Evolutionary conservation across 2,113 vertebrate genomes (phyloP).

Genomic region (Pongo abelii): DNA sequence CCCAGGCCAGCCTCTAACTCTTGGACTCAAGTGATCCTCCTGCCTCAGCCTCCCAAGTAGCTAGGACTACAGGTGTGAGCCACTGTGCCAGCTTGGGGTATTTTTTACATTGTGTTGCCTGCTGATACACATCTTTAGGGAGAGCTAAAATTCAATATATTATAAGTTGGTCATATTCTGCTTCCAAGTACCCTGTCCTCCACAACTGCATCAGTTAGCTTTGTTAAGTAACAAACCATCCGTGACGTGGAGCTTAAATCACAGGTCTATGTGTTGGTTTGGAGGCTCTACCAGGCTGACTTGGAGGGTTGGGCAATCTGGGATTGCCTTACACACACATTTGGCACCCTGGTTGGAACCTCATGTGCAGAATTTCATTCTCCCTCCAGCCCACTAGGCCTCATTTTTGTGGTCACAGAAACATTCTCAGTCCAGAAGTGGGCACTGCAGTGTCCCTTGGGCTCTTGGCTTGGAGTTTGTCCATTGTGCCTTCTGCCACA

Average conservation of each 20-base stretch:
- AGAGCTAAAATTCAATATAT: background rate
- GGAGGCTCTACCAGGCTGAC: background rate
- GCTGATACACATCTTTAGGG: background rate
- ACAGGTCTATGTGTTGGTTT: background rate
- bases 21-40: too few species aligned
- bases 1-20: too few species aligned
- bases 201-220: background rate
- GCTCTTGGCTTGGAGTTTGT: background rate
- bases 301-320: too few species aligned
- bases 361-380: background rate
- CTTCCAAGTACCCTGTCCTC: background rate
- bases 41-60: too few species aligned
- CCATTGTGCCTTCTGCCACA: fast-evolving
- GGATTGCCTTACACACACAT: background rate
- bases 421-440: background rate
- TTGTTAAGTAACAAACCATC: background rate
- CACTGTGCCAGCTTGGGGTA: too few species aligned
- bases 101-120: background rate
- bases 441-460: background rate
- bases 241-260: background rate
- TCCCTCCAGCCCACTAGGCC: background rate
- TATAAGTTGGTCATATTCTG: background rate
- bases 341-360: background rate
- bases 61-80: too few species aligned
- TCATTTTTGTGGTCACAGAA: fast-evolving